Evolutionary conservation across 2,113 vertebrate genomes (phyloP).

Genomic region (Trematomus loennbergii): DNA sequence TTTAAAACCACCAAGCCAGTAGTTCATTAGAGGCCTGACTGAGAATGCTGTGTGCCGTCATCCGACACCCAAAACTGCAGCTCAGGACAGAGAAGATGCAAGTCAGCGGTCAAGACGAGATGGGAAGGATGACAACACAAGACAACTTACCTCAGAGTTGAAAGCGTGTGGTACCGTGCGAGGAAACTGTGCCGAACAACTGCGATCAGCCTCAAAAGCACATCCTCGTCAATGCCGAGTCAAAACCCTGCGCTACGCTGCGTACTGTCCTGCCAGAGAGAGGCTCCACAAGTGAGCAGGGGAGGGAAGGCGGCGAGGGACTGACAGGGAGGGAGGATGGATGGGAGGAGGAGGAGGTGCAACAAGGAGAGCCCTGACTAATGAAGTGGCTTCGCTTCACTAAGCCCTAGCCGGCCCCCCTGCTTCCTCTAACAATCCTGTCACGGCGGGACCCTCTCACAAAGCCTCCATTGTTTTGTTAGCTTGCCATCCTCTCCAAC

Average conservation of each 20-base stretch:
- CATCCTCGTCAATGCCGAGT: constrained; percentile 12
- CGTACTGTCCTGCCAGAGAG: constrained; percentile 29
- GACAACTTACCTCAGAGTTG: constrained; percentile 52
- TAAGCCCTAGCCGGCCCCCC: constrained; percentile 43
- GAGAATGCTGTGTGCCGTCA: constrained; percentile 19
- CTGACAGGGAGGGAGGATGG: constrained; percentile 47
- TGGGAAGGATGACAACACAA: constrained; percentile 27
- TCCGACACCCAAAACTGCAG: constrained; percentile 42
- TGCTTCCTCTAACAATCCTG: constrained; percentile 53
- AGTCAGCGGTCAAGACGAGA: constrained; percentile 44
- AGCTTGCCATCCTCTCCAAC: constrained; percentile 11
- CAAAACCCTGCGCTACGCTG: background rate
- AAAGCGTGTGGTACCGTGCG: background rate
- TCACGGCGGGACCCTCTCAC: constrained; percentile 71
- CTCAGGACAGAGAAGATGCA: constrained; percentile 33
- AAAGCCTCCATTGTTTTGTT: constrained; percentile 79
- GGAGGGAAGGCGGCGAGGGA: constrained; percentile 46
- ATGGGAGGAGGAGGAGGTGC: constrained; percentile 59
- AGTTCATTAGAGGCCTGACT: constrained; percentile 3
- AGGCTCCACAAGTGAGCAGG: constrained; percentile 51
- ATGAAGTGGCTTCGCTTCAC: constrained; percentile 77
- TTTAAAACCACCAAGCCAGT: background rate
- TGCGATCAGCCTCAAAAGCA: background rate
- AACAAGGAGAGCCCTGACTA: constrained; percentile 72
- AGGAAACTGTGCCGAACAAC: constrained; percentile 3